Percentiles rank a stretch among this genome's conserved stretches.
Conservation (phyloP, 2,888 invertebrate genomes). For the Lomographa bimaculata region DNA sequence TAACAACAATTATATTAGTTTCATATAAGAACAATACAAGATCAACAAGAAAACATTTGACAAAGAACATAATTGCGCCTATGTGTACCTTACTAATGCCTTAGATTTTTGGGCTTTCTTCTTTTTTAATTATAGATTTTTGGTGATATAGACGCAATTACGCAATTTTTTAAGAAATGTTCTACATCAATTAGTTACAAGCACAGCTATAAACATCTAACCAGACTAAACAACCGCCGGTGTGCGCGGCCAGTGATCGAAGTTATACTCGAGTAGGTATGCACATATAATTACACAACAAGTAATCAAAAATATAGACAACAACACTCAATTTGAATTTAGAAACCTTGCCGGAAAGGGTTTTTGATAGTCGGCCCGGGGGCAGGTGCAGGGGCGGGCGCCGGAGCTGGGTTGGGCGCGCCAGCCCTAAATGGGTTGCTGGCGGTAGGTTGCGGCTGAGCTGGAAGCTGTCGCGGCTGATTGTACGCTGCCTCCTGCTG, state of each 20-base stretch:
- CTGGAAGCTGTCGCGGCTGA: slow-evolving; percentile 73
- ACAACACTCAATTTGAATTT: slow-evolving; percentile 71
- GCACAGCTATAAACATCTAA: slow-evolving; percentile 71
- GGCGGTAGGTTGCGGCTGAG: slow-evolving; percentile 73
- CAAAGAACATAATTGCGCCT: slow-evolving; percentile 29
- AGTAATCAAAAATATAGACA: slow-evolving; percentile 76
- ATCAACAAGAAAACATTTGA: slow-evolving; percentile 59
- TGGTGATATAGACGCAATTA: slow-evolving; percentile 13
- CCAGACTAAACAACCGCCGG: slow-evolving; percentile 60
- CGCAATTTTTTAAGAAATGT: slow-evolving; percentile 21
- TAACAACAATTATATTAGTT: slow-evolving; percentile 60
- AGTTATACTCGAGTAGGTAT: slow-evolving; percentile 68
- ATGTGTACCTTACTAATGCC: slow-evolving; percentile 5
- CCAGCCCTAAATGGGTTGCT: slow-evolving; percentile 71
- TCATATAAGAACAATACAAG: slow-evolving; percentile 52
- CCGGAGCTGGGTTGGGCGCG: slow-evolving; percentile 40
- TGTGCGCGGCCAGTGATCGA: slow-evolving; percentile 78
- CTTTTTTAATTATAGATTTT: no score
- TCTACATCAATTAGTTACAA: slow-evolving; percentile 42
- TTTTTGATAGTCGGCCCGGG: slow-evolving; percentile 84
- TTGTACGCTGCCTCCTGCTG: slow-evolving; percentile 59
- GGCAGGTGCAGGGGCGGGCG: slow-evolving; percentile 53
- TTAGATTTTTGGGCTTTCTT: no score
- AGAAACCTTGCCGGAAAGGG: slow-evolving; percentile 93
- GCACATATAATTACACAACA: slow-evolving; percentile 81